phyloP scores from a whole-genome alignment of 2,113 vertebrate species.

The Tyrannus savana region DNA sequence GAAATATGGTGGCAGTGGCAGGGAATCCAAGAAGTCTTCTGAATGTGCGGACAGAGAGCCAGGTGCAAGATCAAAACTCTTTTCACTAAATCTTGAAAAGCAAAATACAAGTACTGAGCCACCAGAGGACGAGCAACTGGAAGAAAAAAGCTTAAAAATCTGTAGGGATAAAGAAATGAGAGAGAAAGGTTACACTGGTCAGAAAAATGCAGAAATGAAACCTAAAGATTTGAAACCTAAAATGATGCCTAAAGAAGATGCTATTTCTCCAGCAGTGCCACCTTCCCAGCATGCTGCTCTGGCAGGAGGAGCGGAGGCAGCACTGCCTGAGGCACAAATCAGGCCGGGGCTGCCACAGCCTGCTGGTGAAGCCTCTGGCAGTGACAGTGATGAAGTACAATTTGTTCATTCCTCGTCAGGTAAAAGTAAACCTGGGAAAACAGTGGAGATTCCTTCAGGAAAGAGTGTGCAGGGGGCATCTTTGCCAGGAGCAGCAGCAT shows the following conservation, averaged over 20 bases:
- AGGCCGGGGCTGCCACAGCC: background rate
- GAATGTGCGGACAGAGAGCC: background rate
- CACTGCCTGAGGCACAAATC: rapidly evolving
- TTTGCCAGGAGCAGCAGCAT: constrained; percentile 66
- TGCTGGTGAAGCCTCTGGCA: background rate
- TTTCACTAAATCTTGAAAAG: background rate
- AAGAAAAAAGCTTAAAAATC: background rate
- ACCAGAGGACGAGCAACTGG: background rate
- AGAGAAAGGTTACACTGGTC: background rate
- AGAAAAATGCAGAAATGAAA: background rate
- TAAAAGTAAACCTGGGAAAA: constrained; percentile 51
- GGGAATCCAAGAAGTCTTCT: background rate
- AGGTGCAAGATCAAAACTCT: background rate
- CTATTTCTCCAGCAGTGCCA: background rate
- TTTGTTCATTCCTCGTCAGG: constrained; percentile 47
- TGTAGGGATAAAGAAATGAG: background rate
- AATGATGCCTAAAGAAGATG: background rate
- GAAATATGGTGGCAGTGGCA: background rate
- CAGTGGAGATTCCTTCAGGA: background rate
- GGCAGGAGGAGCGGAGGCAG: background rate
- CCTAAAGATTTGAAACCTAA: too few species aligned
- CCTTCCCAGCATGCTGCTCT: rapidly evolving
- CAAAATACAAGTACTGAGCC: background rate
- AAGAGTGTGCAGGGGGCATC: constrained; percentile 64
- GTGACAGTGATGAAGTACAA: constrained; percentile 53